phyloP scores from a whole-genome alignment of 2,113 vertebrate species.

The Rafetus swinhoei region DNA sequence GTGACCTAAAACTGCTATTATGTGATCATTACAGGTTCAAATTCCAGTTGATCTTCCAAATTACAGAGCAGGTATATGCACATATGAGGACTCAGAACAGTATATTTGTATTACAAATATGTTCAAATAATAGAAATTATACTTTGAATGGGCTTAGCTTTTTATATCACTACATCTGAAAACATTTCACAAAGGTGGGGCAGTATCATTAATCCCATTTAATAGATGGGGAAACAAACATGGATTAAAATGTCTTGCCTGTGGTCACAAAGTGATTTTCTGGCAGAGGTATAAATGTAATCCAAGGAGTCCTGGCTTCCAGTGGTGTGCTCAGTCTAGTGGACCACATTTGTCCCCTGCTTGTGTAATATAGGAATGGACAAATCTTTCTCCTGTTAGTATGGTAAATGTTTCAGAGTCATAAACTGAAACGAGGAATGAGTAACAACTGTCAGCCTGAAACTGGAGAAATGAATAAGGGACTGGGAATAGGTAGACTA shows the following conservation, averaged over 20 bases:
- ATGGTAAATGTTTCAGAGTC: constrained; percentile 14
- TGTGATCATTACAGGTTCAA: background rate
- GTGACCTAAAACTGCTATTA: rapidly evolving
- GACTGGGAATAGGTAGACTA: background rate
- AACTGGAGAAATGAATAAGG: background rate
- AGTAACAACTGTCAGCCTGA: background rate
- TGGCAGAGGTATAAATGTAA: background rate
- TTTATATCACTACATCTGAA: constrained; percentile 42
- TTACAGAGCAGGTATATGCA: background rate
- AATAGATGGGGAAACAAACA: background rate
- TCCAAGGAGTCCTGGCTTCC: background rate
- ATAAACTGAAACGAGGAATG: background rate
- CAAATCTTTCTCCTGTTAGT: background rate
- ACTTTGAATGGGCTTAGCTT: constrained; percentile 30
- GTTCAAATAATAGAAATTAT: constrained; percentile 31
- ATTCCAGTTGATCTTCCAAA: background rate
- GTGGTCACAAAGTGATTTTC: background rate
- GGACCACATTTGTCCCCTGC: background rate
- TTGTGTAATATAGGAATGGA: background rate
- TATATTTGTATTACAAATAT: background rate
- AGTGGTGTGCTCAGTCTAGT: background rate
- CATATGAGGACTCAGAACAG: background rate
- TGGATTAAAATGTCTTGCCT: background rate
- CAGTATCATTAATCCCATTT: constrained; percentile 37
- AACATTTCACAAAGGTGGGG: background rate